Evolutionary conservation across 2,113 vertebrate genomes (phyloP).

Genomic region (Rhombomys opimus): DNA sequence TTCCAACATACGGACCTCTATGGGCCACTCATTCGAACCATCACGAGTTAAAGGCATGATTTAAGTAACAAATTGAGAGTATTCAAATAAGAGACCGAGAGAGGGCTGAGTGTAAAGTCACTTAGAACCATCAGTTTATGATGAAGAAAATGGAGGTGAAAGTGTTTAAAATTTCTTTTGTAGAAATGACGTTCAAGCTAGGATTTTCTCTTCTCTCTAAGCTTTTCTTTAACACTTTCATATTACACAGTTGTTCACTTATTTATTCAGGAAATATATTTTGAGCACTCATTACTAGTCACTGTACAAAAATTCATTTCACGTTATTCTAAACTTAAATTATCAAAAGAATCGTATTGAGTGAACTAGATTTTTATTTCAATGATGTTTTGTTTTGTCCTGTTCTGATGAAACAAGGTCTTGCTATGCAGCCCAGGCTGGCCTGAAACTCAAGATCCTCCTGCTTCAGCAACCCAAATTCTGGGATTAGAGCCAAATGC

Average conservation of each 20-base stretch:
- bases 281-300: background rate
- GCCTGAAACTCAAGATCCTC: background rate
- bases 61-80: background rate
- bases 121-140: background rate
- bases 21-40: background rate
- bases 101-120: background rate
- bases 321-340: background rate
- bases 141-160: background rate
- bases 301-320: background rate
- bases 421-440: background rate
- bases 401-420: background rate
- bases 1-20: background rate
- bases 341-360: background rate
- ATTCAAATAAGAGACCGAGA: background rate
- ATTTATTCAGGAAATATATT: background rate
- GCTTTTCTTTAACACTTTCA: background rate
- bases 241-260: background rate
- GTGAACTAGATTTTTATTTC: background rate
- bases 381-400: background rate
- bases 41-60: background rate
- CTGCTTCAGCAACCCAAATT: no score
- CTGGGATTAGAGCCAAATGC: background rate
- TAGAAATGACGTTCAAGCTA: background rate
- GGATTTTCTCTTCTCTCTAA: background rate
- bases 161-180: background rate